Percentiles rank a stretch among this genome's conserved stretches.
Conservation (phyloP, 2,797 vertebrate genomes). For the Darevskia mixta region DNA sequence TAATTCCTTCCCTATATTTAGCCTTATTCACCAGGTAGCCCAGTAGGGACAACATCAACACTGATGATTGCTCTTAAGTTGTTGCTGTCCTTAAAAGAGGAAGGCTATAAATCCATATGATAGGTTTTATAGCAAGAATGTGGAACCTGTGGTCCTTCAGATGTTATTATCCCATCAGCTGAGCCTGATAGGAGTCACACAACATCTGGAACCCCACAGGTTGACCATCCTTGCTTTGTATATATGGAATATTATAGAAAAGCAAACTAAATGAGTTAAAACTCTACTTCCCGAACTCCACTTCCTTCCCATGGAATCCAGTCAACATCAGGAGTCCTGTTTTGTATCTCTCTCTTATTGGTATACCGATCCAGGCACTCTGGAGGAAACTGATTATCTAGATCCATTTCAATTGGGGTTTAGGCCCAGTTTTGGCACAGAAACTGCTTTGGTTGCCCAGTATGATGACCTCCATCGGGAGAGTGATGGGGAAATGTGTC, state of each 20-base stretch:
- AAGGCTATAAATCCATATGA: not conserved
- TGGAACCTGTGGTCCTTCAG: too few species aligned
- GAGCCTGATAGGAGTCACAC: too few species aligned
- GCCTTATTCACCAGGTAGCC: not conserved
- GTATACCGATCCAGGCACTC: not conserved
- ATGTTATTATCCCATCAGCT: too few species aligned
- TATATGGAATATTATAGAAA: not conserved
- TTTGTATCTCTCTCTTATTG: not conserved
- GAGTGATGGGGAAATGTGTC: too few species aligned
- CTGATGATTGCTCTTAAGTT: not conserved
- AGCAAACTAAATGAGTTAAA: not conserved
- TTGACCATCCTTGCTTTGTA: too few species aligned
- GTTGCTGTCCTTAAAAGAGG: constrained; percentile 3
- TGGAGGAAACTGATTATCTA: too few species aligned
- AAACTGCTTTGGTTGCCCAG: not conserved
- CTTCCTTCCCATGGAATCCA: not conserved
- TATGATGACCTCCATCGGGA: not conserved
- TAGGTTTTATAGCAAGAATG: too few species aligned
- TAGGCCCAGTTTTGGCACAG: too few species aligned
- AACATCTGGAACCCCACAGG: too few species aligned
- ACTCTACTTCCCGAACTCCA: not conserved
- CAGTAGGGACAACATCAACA: not conserved
- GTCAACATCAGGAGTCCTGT: not conserved
- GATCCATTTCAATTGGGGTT: not conserved
- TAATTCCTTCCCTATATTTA: constrained; percentile 44